Base-by-base conservation (phyloP, 2,797 vertebrate genomes). In the Otus scops region DNA sequence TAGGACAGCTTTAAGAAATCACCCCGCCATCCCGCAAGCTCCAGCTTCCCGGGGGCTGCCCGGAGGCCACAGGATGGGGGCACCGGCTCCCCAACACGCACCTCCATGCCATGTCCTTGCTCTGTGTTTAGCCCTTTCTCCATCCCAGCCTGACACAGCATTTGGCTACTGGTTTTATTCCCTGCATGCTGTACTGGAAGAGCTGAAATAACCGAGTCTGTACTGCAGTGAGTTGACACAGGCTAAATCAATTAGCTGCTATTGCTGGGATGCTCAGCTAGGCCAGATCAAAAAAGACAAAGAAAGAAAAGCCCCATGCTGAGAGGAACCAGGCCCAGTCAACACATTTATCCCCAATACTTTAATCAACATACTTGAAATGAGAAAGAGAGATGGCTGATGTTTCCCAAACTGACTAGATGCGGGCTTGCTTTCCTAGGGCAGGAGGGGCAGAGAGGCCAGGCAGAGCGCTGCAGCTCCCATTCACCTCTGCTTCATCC, bases 171-270 rank as follows among this genome's bases (percentile, higher is more conserved):
- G 85, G 36, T 59, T 93, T 85, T 70, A 36, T 78, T 71, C 68
- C 79, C 56, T 70, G 59, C 41, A 10, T 1, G 15, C 34, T 32
- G 57, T 54, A 48, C 43, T 47, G 57, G 43, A 39, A 77, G 45
- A 54, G 51, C 51, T 56, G 57, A 81, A 85, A 73, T 27, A 80
- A 81, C 74, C 0, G 0, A 45, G 78, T 17, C 59, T 41, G 88
- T 39, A 26, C 63, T 6, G 39, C 80, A 27, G 56, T 13, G 78
- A 85, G 79, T 11, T 90, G 77, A 94, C 88, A 92, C 79, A 88
- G 82, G 74, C 91, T 92, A 95, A 93, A 78, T 81, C 74, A 94
- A 88, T 92, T 71, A 89, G 78, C 78, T 95, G 85, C 65, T 61
- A 38, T 47, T 71, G 79, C 80, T 63, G 39, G 4, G 22, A 71